Evolutionary conservation across 1,140 invertebrate species (phyloP), one percentile per base, ranked within the genome.

Genomic region (Drosophila eugracilis): DNA sequence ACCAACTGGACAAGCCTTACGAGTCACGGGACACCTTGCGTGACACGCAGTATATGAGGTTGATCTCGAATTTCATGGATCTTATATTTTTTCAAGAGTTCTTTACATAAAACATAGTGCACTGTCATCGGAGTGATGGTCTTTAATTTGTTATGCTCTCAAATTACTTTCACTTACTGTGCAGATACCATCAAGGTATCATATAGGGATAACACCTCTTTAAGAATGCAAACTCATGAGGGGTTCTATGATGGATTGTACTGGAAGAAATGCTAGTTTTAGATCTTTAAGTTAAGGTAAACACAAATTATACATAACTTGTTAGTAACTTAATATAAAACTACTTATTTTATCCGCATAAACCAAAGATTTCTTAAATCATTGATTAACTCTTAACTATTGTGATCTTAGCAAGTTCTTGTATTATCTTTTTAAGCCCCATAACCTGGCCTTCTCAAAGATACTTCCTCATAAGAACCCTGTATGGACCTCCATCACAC

Each of bases 1-100:
- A 66, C 60, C 28, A 67, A 55, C 42, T 26, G 32, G 37, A 6
- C 15, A 36, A 14, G 1, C 4, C 10, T 6, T 9, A 2, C 21
- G 30, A 63, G 26, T 63, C 54, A 63, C 39, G 54, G 44, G 5
- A 14, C 55, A 36, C 30, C 30, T 58, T 54, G 49, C 55, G 55
- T 58, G 55, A 58, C 55, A 58, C 55, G 55, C 30, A 52, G 30
- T 22, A n/a, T n/a, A n/a, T n/a, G 12, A 37, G 19, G 14, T 36
- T 15, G 19, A 15, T 36, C 49, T 52, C 32, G 7, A 58, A 58
- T 58, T 52, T 58, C 49, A 58, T 54, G 49, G 12, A 10, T 55
- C 15, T 36, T 58, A 9, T 49, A 10, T 26, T 55, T 58, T 58
- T 24, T 58, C 21, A 26, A 55, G 49, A n/a, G 55, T 36, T 58